Evolutionary conservation across 2,113 vertebrate species (phyloP).

Genomic region (Dipodomys merriami): DNA sequence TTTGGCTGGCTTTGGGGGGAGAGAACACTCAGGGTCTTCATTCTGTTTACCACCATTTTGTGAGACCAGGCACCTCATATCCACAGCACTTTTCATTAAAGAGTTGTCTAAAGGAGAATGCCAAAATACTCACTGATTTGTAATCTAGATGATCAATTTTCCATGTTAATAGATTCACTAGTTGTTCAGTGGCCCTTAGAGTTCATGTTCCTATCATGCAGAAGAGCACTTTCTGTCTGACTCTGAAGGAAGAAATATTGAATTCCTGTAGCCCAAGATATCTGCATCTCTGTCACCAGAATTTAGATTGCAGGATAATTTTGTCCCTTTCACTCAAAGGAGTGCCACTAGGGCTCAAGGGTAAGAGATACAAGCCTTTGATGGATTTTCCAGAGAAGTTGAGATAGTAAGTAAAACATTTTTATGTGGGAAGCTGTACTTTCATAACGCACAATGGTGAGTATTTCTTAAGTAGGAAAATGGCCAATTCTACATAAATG

Average conservation of each 20-base stretch:
- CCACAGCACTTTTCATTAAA: slow-evolving; percentile 40
- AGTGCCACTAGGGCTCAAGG: background rate
- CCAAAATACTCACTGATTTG: slow-evolving; percentile 61
- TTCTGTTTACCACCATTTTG: background rate
- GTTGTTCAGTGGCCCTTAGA: slow-evolving; percentile 39
- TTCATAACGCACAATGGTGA: background rate
- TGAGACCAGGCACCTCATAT: background rate
- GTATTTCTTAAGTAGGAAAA: background rate
- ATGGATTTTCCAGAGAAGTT: background rate
- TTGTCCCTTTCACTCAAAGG: background rate
- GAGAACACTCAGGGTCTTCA: background rate
- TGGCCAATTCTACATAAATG: background rate
- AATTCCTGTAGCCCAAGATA: background rate
- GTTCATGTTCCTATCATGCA: slow-evolving; percentile 39
- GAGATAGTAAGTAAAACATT: background rate
- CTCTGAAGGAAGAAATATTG: background rate
- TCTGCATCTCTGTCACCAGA: background rate
- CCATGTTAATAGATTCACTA: slow-evolving; percentile 56
- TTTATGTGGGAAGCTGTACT: background rate
- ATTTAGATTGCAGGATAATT: background rate
- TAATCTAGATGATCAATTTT: slow-evolving; percentile 21
- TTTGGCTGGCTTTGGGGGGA: background rate
- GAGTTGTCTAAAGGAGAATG: background rate
- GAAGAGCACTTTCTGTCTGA: background rate
- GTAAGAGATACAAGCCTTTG: background rate